A percentile compares a stretch with the other conserved stretches of the same genome.
Evolutionary conservation across 1,140 invertebrate genomes (phyloP).

Genomic region (Cotesia typhae): DNA sequence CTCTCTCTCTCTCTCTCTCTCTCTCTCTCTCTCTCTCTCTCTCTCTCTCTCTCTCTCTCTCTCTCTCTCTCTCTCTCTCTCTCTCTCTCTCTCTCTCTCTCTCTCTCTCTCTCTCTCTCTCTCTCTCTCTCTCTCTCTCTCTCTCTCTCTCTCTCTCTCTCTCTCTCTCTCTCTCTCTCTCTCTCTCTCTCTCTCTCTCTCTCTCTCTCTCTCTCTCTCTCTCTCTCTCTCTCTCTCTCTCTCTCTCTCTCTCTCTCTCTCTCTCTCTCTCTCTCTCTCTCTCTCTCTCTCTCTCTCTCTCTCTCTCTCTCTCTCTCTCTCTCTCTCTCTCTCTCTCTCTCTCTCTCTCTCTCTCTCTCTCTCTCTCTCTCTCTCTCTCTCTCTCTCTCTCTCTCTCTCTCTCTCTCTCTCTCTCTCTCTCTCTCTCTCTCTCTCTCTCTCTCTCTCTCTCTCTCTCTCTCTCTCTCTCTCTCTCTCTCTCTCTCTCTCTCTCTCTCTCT

Average conservation of each 20-base stretch:
- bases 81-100: constrained; percentile 22
- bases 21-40: constrained; percentile 22
- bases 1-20: constrained; percentile 22
- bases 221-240: constrained; percentile 22
- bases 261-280: constrained; percentile 22
- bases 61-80: constrained; percentile 22
- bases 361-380: constrained; percentile 22
- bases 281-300: constrained; percentile 22
- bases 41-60: constrained; percentile 22
- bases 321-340: constrained; percentile 22
- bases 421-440: constrained; percentile 22
- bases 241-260: constrained; percentile 22
- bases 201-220: constrained; percentile 22
- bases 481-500: constrained; percentile 22
- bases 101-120: constrained; percentile 22
- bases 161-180: constrained; percentile 22
- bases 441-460: constrained; percentile 22
- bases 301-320: constrained; percentile 22
- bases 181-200: constrained; percentile 22
- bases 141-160: constrained; percentile 22
- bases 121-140: constrained; percentile 22
- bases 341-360: constrained; percentile 22
- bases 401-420: constrained; percentile 22
- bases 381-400: constrained; percentile 22
- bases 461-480: constrained; percentile 22